phyloP scores from a whole-genome alignment of 2,797 vertebrate genomes.

The Premnoplex brunnescens region DNA sequence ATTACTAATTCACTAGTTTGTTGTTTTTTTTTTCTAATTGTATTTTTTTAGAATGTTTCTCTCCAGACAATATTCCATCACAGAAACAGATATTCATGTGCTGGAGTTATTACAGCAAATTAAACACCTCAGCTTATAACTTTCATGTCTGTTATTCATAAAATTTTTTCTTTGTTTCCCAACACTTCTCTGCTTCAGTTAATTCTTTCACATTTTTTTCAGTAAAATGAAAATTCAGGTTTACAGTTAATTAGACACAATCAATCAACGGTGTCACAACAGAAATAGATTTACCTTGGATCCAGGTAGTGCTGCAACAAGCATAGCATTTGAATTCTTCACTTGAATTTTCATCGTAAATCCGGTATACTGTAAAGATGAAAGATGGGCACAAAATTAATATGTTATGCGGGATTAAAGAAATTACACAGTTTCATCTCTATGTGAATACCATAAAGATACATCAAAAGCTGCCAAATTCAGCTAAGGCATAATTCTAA shows the following conservation, averaged over 20 bases:
- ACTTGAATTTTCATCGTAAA: not conserved
- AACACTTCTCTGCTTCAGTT: not conserved
- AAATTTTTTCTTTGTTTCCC: not conserved
- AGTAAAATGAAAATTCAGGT: not conserved
- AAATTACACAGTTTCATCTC: conserved; percentile 32
- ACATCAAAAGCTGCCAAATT: conserved; percentile 22
- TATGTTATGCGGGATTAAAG: conserved; percentile 45
- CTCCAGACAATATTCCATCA: not conserved
- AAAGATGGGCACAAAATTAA: conserved; percentile 14
- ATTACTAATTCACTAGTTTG: not conserved
- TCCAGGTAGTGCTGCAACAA: not conserved
- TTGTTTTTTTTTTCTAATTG: not conserved
- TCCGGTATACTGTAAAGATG: not conserved
- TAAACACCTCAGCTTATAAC: not conserved
- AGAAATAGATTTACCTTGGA: conserved; percentile 11
- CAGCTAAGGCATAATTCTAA: not conserved
- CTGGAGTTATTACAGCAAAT: not conserved
- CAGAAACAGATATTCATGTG: not conserved
- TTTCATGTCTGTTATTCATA: not conserved
- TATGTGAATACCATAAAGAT: not conserved
- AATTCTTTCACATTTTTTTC: not conserved
- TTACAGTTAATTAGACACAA: conserved; percentile 25
- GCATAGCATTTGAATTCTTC: not conserved
- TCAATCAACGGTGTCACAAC: not conserved
- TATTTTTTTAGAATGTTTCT: not conserved